Evolutionary conservation across 2,113 vertebrate genomes (phyloP).

Genomic region (Campylomormyrus tamandua): DNA sequence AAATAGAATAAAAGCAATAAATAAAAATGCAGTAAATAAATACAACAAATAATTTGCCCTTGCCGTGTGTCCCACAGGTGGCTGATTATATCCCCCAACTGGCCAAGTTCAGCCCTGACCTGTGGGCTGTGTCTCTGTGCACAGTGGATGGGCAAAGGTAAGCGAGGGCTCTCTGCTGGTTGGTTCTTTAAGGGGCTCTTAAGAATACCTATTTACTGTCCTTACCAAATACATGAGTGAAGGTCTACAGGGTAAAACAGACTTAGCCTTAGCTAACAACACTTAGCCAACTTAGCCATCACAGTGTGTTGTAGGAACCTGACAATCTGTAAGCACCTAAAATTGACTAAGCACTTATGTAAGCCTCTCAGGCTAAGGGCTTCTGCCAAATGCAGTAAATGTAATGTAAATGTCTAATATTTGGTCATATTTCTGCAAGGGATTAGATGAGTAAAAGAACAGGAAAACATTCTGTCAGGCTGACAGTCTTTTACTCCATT

Average conservation of each 20-base stretch:
- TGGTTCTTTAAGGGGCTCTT: not conserved
- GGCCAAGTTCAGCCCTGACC: conserved; percentile 93
- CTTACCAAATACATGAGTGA: not conserved
- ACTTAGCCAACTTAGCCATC: not conserved
- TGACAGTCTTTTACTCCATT: not conserved
- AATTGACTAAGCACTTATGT: too few relatives aligned
- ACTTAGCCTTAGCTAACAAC: not conserved
- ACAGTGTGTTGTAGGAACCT: not conserved
- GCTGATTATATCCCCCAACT: conserved; percentile 98
- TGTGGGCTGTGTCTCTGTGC: conserved; percentile 92
- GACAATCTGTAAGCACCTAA: not conserved
- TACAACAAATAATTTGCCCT: not conserved
- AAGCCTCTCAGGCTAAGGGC: too few relatives aligned
- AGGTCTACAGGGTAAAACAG: not conserved
- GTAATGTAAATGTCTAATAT: not conserved
- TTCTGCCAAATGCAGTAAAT: too few relatives aligned
- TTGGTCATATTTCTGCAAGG: not conserved
- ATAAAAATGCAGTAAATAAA: not conserved
- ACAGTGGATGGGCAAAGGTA: conserved; percentile 97
- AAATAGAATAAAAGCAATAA: not conserved
- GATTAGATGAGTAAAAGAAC: not conserved
- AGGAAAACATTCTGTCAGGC: not conserved
- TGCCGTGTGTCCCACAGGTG: conserved; percentile 62
- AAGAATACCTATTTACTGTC: not conserved
- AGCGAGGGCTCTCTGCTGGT: not conserved